phyloP scores from a whole-genome alignment of 2,888 invertebrate species.

The Aquatica leii region DNA sequence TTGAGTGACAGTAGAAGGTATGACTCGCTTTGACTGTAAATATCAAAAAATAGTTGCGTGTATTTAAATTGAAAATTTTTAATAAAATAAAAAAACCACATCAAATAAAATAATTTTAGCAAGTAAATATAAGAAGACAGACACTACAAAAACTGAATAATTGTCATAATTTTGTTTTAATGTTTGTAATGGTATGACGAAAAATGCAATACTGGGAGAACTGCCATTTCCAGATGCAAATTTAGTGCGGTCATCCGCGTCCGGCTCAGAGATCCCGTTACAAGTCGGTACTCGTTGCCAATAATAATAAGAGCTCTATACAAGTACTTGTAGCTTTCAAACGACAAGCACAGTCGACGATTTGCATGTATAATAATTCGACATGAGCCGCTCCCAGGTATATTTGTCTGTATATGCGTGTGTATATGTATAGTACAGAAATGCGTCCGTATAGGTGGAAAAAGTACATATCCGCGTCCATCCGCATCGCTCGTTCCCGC shows the following conservation, averaged over 20 bases:
- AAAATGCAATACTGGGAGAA: slow-evolving; percentile 15
- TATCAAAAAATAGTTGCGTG: too few species aligned
- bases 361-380: slow-evolving; percentile 47
- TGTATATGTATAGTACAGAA: slow-evolving; percentile 18
- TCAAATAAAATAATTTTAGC: too few species aligned
- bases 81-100: too few species aligned
- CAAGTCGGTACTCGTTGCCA: slow-evolving; percentile 40
- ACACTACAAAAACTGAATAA: too few species aligned
- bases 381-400: slow-evolving; percentile 27
- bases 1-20: too few species aligned
- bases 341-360: slow-evolving; percentile 46
- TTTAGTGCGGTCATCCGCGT: slow-evolving; percentile 48
- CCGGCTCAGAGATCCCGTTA: slow-evolving; percentile 47
- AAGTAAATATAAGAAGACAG: too few species aligned
- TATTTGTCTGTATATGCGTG: slow-evolving; percentile 18
- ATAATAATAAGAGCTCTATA: slow-evolving; percentile 45
- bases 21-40: too few species aligned
- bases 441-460: slow-evolving; percentile 22
- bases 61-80: too few species aligned
- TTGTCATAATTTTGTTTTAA: too few species aligned
- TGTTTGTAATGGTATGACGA: neutral
- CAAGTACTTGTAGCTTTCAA: slow-evolving; percentile 48
- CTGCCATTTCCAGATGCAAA: slow-evolving; percentile 51
- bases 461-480: slow-evolving; percentile 32
- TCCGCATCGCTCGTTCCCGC: slow-evolving; percentile 40